phyloP scores from a whole-genome alignment of 2,888 invertebrate species.

The Crossocerus cetratus region DNA sequence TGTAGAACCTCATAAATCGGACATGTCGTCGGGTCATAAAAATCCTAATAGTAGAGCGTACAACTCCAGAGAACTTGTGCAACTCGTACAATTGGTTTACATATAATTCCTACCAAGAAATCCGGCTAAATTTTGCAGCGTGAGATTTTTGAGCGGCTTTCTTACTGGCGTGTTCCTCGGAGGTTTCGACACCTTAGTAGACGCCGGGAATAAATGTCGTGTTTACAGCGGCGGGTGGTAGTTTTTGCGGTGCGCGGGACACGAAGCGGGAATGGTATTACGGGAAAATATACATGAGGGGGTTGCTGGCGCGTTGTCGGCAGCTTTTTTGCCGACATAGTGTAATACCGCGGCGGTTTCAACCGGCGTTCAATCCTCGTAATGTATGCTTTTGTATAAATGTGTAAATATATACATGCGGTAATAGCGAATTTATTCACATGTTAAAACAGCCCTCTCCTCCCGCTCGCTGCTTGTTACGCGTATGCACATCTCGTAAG shows the following conservation, averaged over 20 bases:
- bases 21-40: background rate
- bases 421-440: constrained; percentile 20
- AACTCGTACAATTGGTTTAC: no score
- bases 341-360: no score
- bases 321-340: background rate
- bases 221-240: background rate
- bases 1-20: background rate
- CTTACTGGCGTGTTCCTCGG: no score
- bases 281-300: background rate
- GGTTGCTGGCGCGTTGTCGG: background rate
- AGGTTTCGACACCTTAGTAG: no score
- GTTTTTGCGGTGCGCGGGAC: background rate
- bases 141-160: no score
- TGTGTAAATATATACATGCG: background rate
- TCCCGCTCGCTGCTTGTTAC: constrained; percentile 16
- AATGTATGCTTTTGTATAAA: constrained; percentile 6
- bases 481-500: constrained; percentile 12
- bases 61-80: no score
- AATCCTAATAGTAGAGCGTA: no score
- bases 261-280: background rate
- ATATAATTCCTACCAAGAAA: no score
- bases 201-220: background rate
- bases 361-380: constrained; percentile 4
- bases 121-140: no score
- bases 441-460: background rate